Evolutionary conservation across 2,888 invertebrate genomes (phyloP), one percentile per base, ranked within the genome.

Genomic region (Slavum lentiscoides): DNA sequence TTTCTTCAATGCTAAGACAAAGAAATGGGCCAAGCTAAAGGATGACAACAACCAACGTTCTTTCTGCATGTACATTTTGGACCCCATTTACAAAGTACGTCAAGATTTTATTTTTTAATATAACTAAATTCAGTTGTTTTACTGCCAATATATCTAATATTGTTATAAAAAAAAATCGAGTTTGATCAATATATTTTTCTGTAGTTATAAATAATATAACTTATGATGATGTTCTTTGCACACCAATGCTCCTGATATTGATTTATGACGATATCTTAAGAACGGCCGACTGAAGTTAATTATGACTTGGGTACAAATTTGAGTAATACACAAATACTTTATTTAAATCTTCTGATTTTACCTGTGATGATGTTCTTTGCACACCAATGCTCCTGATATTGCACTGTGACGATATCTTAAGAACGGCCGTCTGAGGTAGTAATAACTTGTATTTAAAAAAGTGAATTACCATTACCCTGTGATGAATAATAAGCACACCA

Each of bases 61-160:
- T 0, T 99, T 99, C 92, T 94, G 94, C 88, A 97, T 98, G 93
- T 99, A 98, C 88, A 95, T 99, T 85, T 89, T 99, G 87, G 97
- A 97, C 86, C 99, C 99, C 83, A 98, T 99, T 88, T 99, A 97
- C 91, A 97, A 98, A 90, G 95, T 94, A 87, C 89, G 90, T 64
- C 1, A 9, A 13, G 2, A 43, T 49, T 58, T 19, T 62, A 6
- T 53, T 49, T 49, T 49, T 49, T 49, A 11, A 11, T 11, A 49
- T 49, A 43, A 17, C 8, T 30, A 21, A 37, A 19, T 55, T 13
- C 0, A 15, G 49, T 49, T 49, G 13, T 49, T 43, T 43, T 43
- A 43, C 43, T 9, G 30, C 30, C 4, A 2, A 43, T 9, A 43
- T 43, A 43, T 9, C 43, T 43, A 43, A 43, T 43, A 43, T 43